phyloP scores from a whole-genome alignment of 2,888 invertebrate genomes.

The Hydraecia micacea region DNA sequence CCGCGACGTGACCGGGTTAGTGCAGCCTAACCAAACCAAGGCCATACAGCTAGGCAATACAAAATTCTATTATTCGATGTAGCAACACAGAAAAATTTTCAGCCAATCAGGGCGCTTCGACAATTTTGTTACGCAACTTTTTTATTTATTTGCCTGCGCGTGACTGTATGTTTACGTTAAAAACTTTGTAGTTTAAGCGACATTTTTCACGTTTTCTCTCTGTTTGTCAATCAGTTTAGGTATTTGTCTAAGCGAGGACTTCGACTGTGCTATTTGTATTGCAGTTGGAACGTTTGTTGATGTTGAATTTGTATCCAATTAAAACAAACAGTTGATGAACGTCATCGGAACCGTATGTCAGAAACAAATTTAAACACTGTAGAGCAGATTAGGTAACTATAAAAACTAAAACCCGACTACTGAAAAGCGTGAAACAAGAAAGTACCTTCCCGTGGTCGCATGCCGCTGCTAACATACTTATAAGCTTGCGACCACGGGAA shows the following conservation, averaged over 20 bases:
- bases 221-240: constrained; percentile 53
- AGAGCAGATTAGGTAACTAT: background rate
- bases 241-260: constrained; percentile 47
- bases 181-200: constrained; percentile 50
- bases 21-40: constrained; percentile 23
- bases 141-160: constrained; percentile 48
- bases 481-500: too few relatives aligned
- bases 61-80: constrained; percentile 57
- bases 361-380: background rate
- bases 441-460: too few relatives aligned
- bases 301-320: constrained; percentile 12
- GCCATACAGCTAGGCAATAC: constrained; percentile 23
- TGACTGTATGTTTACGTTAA: constrained; percentile 53
- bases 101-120: constrained; percentile 52
- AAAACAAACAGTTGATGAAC: constrained; percentile 9
- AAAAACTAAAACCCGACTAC: too few relatives aligned
- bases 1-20: constrained; percentile 20
- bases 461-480: too few relatives aligned
- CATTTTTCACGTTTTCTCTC: constrained; percentile 37
- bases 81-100: constrained; percentile 54
- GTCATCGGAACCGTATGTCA: background rate
- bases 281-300: constrained; percentile 1
- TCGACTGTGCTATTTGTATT: constrained; percentile 33
- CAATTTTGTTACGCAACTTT: constrained; percentile 57
- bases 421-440: too few relatives aligned